Conservation (phyloP, 2,797 vertebrate species). For the Podargus strigoides region DNA sequence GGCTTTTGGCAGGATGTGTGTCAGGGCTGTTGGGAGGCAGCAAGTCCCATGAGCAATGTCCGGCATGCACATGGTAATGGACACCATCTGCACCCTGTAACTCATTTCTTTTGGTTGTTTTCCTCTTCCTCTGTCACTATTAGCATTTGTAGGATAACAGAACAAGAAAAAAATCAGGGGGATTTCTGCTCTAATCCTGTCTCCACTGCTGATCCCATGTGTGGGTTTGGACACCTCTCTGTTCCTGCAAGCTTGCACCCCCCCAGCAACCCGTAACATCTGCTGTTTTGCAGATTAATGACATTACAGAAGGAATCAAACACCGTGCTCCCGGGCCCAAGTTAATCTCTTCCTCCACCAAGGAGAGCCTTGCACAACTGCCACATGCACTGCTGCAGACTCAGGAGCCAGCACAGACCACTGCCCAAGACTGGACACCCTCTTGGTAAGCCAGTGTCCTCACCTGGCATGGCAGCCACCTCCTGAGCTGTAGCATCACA, state of each 20-base stretch:
- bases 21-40: background rate
- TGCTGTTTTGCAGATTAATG: background rate
- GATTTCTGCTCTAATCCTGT: background rate
- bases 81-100: background rate
- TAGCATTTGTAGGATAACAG: background rate
- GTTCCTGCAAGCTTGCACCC: background rate
- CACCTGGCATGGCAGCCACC: background rate
- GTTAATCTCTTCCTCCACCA: background rate
- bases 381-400: accelerated
- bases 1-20: background rate
- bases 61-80: accelerated
- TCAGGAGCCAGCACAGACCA: background rate
- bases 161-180: background rate
- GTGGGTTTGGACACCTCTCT: background rate
- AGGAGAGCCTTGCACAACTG: background rate
- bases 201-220: background rate
- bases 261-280: background rate
- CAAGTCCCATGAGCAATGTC: accelerated
- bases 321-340: background rate
- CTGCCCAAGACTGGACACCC: background rate
- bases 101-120: background rate
- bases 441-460: background rate
- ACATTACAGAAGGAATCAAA: background rate
- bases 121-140: background rate
- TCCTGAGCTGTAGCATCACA: background rate